phyloP scores from a whole-genome alignment of 2,113 vertebrate species.

The Periophthalmodon schlosseri region DNA sequence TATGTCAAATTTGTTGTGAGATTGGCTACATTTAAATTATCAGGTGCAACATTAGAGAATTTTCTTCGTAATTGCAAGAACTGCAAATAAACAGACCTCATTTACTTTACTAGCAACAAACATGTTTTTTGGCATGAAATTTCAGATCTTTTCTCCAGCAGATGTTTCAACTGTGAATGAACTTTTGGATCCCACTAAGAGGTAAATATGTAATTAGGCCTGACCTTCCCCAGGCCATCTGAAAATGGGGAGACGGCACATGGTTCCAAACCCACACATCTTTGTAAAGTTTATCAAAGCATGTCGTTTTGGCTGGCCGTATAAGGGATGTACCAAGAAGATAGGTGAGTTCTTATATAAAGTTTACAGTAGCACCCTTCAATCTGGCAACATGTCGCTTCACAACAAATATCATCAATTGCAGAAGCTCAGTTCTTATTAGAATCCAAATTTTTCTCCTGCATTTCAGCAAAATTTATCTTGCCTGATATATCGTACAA shows the following conservation, averaged over 20 bases:
- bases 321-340: not conserved
- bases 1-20: not conserved
- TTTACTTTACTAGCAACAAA: not conserved
- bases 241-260: too few species aligned
- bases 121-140: not conserved
- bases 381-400: not conserved
- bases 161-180: not conserved
- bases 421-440: too few species aligned
- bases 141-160: not conserved
- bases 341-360: not conserved
- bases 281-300: too few species aligned
- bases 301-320: not conserved
- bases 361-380: not conserved
- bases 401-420: not conserved
- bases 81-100: not conserved
- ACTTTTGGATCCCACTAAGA: not conserved
- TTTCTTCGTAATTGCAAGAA: not conserved
- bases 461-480: too few species aligned
- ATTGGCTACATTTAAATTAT: not conserved
- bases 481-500: too few species aligned
- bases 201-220: not conserved
- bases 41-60: not conserved
- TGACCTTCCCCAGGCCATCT: too few species aligned
- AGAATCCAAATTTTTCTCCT: too few species aligned
- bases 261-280: too few species aligned